Evolutionary conservation across 2,888 invertebrate species (phyloP).

Genomic region (Rhamphomyia laevipes): DNA sequence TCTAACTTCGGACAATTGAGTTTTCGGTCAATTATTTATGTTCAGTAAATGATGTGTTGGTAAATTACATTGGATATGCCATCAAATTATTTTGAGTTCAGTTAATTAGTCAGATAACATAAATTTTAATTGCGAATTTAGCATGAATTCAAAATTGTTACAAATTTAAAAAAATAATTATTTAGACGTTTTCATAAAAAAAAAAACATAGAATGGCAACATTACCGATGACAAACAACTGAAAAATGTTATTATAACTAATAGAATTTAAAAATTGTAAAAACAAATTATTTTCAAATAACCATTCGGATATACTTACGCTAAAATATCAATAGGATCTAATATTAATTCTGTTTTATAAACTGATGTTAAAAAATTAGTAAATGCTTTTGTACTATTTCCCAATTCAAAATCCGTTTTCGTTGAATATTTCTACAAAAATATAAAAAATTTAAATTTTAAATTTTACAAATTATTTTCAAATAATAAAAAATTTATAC

Average conservation of each 20-base stretch:
- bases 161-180: too few relatives aligned
- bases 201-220: too few relatives aligned
- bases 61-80: too few relatives aligned
- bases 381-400: slow-evolving; percentile 36
- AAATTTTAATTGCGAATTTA: too few relatives aligned
- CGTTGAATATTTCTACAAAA: slow-evolving; percentile 6
- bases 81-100: too few relatives aligned
- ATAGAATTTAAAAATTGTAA: too few relatives aligned
- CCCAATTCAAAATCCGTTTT: slow-evolving; percentile 25
- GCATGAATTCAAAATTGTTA: too few relatives aligned
- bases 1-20: too few relatives aligned
- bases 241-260: not conserved
- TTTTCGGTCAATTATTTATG: too few relatives aligned
- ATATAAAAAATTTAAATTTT: not conserved
- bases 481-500: not conserved
- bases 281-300: not conserved
- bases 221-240: not conserved
- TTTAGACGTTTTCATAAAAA: too few relatives aligned
- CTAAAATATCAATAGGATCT: slow-evolving; percentile 42
- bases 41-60: too few relatives aligned
- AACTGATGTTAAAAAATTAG: slow-evolving; percentile 35
- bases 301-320: slow-evolving; percentile 33
- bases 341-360: slow-evolving; percentile 38
- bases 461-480: not conserved
- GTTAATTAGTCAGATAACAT: too few relatives aligned